Percentiles rank a stretch among this genome's conserved stretches.
Evolutionary conservation across 2,888 invertebrate species (phyloP).

Genomic region (Protonemura montana): DNA sequence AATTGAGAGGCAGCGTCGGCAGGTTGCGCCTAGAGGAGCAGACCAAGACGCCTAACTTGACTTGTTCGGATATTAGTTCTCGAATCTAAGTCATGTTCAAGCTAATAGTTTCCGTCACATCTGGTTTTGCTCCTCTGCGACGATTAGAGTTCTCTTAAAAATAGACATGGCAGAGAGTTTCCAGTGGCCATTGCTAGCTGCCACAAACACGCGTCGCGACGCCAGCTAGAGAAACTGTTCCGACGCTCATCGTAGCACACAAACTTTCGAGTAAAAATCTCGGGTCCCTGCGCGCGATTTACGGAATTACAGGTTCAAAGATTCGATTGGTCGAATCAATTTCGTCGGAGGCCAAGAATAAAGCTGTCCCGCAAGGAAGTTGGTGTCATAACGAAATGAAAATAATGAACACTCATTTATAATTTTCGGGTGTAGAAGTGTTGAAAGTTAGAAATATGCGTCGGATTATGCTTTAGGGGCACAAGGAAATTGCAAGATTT

Average conservation of each 20-base stretch:
- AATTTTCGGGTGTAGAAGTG: slow-evolving; percentile 28
- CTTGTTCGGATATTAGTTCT: slow-evolving; percentile 14
- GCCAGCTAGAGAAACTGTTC: neutral
- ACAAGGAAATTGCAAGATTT: slow-evolving; percentile 39
- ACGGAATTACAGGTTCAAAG: neutral
- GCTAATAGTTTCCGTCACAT: neutral
- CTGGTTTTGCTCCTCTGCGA: neutral
- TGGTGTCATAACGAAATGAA: neutral
- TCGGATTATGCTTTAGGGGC: slow-evolving; percentile 29
- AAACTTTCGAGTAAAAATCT: neutral
- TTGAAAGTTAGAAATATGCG: slow-evolving; percentile 39
- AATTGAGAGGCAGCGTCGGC: neutral
- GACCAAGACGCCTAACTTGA: neutral
- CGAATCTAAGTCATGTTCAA: neutral
- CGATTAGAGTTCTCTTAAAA: neutral
- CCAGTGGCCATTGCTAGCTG: neutral
- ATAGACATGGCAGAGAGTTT: neutral
- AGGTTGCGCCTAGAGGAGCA: neutral
- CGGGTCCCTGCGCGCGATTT: neutral
- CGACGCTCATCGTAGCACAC: neutral
- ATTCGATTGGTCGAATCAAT: neutral
- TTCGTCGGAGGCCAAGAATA: neutral
- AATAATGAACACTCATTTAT: slow-evolving; percentile 29
- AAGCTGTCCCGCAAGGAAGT: slow-evolving; percentile 1
- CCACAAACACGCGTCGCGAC: neutral